phyloP scores from a whole-genome alignment of 92 coral and sea anemone species.

The Siderastrea siderea region DNA sequence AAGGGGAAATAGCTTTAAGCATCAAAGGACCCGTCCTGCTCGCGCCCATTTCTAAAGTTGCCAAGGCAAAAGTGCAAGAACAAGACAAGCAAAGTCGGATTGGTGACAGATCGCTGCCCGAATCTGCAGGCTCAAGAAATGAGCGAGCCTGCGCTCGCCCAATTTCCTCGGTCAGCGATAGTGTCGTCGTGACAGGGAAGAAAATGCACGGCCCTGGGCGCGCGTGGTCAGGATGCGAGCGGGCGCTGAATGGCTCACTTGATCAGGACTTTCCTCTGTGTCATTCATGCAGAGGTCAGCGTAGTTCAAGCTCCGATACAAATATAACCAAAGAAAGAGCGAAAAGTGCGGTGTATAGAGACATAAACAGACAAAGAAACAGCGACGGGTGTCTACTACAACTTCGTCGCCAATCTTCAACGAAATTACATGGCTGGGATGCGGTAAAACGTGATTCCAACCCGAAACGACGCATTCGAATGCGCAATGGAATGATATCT shows the following conservation, averaged over 20 bases:
- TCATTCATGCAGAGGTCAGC: constrained; percentile 8
- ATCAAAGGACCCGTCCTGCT: constrained; percentile 65
- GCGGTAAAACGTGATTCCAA: not conserved
- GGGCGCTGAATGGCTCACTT: not conserved
- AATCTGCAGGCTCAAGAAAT: constrained; percentile 14
- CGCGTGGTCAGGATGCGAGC: constrained; percentile 23
- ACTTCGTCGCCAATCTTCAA: not conserved
- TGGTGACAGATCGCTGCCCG: not conserved
- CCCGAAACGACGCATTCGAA: not conserved
- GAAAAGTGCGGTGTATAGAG: constrained; percentile 25
- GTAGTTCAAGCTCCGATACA: not conserved
- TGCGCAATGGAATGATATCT: constrained; percentile 23
- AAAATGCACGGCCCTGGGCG: constrained; percentile 4
- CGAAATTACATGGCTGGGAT: not conserved
- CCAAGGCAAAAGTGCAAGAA: not conserved
- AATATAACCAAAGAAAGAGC: constrained; percentile 9
- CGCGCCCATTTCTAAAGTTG: constrained; percentile 34
- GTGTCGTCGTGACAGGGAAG: constrained; percentile 26
- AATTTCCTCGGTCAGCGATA: constrained; percentile 48
- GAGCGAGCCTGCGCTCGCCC: constrained; percentile 16
- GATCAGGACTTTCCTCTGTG: constrained; percentile 16
- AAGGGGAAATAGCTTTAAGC: constrained; percentile 81
- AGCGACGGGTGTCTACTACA: not conserved
- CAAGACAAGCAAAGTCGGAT: constrained; percentile 6
- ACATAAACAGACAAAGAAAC: not conserved